A percentile compares a stretch with the other conserved stretches of the same genome.
Evolutionary conservation across 2,113 vertebrate genomes (phyloP).

Genomic region (Atractosteus spatula): DNA sequence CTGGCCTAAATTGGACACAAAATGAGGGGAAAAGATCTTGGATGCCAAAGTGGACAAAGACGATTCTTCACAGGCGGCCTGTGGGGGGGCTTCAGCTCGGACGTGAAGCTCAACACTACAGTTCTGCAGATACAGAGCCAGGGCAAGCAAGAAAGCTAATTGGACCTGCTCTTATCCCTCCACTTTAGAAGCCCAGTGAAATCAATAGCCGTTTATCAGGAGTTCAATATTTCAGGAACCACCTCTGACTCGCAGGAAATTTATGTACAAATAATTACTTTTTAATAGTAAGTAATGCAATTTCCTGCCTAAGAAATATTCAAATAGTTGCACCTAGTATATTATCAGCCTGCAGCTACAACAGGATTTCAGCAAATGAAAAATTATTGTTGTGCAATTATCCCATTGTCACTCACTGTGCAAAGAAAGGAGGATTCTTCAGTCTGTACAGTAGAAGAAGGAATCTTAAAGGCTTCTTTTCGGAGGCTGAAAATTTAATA

Average conservation of each 20-base stretch:
- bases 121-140: no score
- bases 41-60: no score
- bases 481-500: no score
- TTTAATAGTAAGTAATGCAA: conserved; percentile 79
- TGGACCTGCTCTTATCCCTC: not conserved
- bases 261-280: conserved; percentile 84
- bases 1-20: not conserved
- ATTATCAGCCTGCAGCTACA: conserved; percentile 74
- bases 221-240: conserved; percentile 41
- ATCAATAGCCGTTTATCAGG: conserved; percentile 18
- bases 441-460: conserved; percentile 16
- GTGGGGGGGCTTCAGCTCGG: conserved; percentile 26
- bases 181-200: not conserved
- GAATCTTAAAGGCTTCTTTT: no score
- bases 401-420: conserved; percentile 60
- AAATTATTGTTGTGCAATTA: conserved; percentile 73
- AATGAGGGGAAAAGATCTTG: no score
- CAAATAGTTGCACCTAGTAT: conserved; percentile 77
- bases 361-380: conserved; percentile 61
- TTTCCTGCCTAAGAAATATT: conserved; percentile 81
- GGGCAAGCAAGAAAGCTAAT: not conserved
- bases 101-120: conserved; percentile 1
- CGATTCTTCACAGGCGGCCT: no score
- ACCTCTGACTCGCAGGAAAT: conserved; percentile 64
- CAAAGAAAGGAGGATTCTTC: conserved; percentile 50